phyloP scores from a whole-genome alignment of 2,113 vertebrate genomes.

The Datnioides undecimradiatus region DNA sequence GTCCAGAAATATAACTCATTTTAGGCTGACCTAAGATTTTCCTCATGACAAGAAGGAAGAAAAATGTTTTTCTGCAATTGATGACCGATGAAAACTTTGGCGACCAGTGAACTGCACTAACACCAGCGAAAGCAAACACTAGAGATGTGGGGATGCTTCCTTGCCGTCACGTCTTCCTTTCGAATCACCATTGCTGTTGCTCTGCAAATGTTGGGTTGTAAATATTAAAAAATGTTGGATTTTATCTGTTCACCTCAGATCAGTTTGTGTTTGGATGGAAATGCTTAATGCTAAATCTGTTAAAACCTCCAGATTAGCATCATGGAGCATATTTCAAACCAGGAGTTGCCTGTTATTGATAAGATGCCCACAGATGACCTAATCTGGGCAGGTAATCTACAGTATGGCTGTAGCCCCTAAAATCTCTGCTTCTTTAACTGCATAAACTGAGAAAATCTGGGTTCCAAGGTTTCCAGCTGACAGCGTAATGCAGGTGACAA shows the following conservation, averaged over 20 bases:
- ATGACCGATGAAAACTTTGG: no score
- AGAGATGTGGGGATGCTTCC: neutral
- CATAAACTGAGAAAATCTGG: slow-evolving; percentile 12
- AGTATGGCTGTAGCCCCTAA: slow-evolving; percentile 10
- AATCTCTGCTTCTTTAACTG: slow-evolving; percentile 12
- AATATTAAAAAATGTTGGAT: slow-evolving; percentile 24
- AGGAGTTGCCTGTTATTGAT: neutral
- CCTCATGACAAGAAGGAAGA: no score
- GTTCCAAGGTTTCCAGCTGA: slow-evolving; percentile 8
- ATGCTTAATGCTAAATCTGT: slow-evolving; percentile 16
- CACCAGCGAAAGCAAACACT: neutral
- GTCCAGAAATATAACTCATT: neutral
- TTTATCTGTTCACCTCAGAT: slow-evolving; percentile 16
- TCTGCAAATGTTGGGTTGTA: slow-evolving; percentile 18
- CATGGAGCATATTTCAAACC: neutral
- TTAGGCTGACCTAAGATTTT: no score
- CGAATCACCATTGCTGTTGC: neutral
- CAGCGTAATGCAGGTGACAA: slow-evolving; percentile 47
- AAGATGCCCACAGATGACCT: neutral
- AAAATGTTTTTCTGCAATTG: no score
- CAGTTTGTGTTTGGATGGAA: neutral
- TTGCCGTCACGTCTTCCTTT: neutral
- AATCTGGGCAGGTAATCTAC: slow-evolving; percentile 6
- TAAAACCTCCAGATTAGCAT: slow-evolving; percentile 19
- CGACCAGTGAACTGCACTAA: neutral